These are phyloP conservation scores for Cheirogaleus major DNA, from an alignment of 2,797 vertebrate genomes.

Conservation along the genomic window DNA sequence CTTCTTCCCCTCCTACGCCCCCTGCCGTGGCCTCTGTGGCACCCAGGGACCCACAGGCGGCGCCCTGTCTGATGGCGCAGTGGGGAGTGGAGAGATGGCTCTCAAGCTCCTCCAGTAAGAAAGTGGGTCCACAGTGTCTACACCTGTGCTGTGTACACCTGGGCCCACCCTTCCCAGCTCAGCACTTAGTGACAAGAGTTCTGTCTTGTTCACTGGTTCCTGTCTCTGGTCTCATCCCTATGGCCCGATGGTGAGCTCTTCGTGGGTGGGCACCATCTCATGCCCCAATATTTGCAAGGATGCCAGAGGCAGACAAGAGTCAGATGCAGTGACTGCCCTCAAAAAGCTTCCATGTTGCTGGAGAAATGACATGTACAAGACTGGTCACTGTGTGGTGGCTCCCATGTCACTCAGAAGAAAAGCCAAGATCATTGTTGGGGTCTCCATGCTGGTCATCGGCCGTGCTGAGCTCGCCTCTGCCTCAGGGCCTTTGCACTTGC, in stretches of 20 bases:
- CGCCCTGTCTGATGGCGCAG: too few relatives aligned
- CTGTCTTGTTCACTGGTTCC: not conserved
- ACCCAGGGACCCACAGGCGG: not conserved
- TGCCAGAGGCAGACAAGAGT: accelerated
- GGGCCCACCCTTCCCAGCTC: accelerated
- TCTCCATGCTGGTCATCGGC: not conserved
- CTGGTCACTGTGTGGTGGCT: accelerated
- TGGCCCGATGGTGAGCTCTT: accelerated
- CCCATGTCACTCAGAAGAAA: not conserved
- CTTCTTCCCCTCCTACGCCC: accelerated
- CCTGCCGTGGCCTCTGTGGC: not conserved
- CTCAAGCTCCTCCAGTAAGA: not conserved
- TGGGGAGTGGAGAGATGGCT: not conserved
- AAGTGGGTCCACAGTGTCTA: not conserved
- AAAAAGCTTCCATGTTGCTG: not conserved
- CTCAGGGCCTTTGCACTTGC: not conserved
- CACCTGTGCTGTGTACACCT: accelerated
- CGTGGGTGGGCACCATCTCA: accelerated
- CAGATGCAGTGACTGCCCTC: accelerated
- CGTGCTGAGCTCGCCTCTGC: accelerated
- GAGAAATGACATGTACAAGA: not conserved
- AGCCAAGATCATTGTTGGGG: accelerated
- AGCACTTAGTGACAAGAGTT: accelerated
- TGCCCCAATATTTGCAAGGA: accelerated
- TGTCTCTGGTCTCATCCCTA: accelerated